A percentile compares a stretch with the other conserved stretches of the same genome.
phyloP scores from a whole-genome alignment of 2,888 invertebrate species.

The Tridacna gigas region DNA sequence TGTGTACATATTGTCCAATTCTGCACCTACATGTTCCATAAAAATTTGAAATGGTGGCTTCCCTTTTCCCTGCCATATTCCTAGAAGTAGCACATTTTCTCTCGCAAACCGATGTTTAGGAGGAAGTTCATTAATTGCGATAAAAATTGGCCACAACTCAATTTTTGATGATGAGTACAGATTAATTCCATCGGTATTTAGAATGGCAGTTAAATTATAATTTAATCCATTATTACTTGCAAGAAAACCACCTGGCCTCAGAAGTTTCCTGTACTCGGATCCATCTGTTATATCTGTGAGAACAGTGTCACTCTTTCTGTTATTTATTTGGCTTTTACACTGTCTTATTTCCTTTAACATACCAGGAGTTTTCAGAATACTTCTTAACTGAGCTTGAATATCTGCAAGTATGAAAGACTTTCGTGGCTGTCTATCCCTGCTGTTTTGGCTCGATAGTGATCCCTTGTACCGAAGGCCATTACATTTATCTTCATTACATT shows the following conservation, averaged over 20 bases:
- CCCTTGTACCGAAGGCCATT: slow-evolving; percentile 37
- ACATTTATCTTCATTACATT: slow-evolving; percentile 27
- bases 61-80: no score
- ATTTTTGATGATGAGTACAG: no score
- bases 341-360: slow-evolving; percentile 14
- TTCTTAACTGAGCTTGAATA: slow-evolving; percentile 30
- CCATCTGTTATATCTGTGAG: no score
- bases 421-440: slow-evolving; percentile 18
- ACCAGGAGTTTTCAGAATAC: slow-evolving; percentile 34
- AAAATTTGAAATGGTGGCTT: no score
- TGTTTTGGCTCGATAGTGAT: slow-evolving; percentile 21
- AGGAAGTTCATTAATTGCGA: slow-evolving; percentile 29
- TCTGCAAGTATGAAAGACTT: slow-evolving; percentile 30
- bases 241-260: slow-evolving; percentile 12
- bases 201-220: no score
- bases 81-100: slow-evolving; percentile 36
- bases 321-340: slow-evolving; percentile 23
- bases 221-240: no score
- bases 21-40: no score
- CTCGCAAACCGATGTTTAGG: slow-evolving; percentile 22
- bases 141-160: no score
- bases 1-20: no score
- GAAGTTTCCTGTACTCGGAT: no score
- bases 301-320: slow-evolving; percentile 1
- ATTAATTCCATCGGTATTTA: no score